Base-by-base conservation (phyloP, 2,888 invertebrate species). In the Drosophila peninsularis region DNA sequence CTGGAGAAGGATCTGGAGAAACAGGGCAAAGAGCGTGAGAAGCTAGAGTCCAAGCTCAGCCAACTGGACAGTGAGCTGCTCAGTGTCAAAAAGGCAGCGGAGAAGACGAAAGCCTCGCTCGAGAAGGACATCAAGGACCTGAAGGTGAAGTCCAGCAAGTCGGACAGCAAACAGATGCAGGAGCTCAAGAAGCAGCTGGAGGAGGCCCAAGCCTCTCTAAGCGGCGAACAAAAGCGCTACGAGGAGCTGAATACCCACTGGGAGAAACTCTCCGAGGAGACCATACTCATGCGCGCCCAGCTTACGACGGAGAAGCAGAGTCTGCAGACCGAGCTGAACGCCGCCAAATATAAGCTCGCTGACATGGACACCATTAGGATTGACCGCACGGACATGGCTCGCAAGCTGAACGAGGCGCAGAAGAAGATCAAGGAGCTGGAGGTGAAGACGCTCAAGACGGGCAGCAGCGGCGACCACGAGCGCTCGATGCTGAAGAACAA, bases 261-360 rank as follows among this genome's bases (percentile, higher is more conserved):
- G 92, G 97, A 97, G 91, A 94, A 96, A 69, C 92, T 98, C 39
- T 96, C 96, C 90, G 97, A 97, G 90, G 97, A 97, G 88, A 96
- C 96, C 79, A 96, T 97, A 0, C 94, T 96, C 0, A 96, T 96
- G 70, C 97, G 97, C 92, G 96, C 96, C 9, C 95, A 96, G 90
- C 93, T 97, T 5, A 96, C 96, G 5, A 95, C 95, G 62, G 96
- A 97, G 90, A 97, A 96, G 89, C 96, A 97, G 92, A 94, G 95
- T 81, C 93, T 97, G 14, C 95, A 96, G 91, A 94, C 82, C 24
- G 92, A 93, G 56, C 64, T 92, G 14, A 90, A 67, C 39, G 65
- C 89, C n/a, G 65, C 81, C 6, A 90, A 83, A 50, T 87, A 90
- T 10, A 91, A 91, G 61, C 71, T 92, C 3, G 56, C 78, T 0